Evolutionary conservation across 2,888 invertebrate species (phyloP).

Genomic region (Lamproptera curius): DNA sequence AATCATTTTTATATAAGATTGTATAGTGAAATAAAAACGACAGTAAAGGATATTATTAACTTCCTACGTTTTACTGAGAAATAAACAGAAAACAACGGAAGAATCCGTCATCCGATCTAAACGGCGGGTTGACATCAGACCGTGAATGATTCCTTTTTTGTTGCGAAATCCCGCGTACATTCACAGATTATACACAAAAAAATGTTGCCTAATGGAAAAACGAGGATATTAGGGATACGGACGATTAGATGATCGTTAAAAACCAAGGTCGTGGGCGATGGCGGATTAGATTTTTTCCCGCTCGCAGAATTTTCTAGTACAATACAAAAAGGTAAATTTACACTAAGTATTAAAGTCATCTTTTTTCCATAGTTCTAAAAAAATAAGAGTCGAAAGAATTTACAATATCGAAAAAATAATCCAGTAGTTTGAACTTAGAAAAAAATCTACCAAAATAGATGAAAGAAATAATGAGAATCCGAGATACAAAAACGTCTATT

Average conservation of each 20-base stretch:
- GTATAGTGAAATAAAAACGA: too few species aligned
- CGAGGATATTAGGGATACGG: constrained; percentile 22
- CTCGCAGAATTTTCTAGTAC: too few species aligned
- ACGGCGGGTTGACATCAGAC: constrained; percentile 19
- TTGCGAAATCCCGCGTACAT: constrained; percentile 7
- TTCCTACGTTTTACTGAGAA: too few species aligned
- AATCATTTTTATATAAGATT: too few species aligned
- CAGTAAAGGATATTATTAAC: too few species aligned
- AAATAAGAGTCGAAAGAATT: too few species aligned
- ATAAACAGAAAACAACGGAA: constrained; percentile 8
- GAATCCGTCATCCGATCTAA: constrained; percentile 7
- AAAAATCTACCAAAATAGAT: too few species aligned
- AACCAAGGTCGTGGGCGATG: constrained; percentile 6
- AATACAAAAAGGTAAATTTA: background rate
- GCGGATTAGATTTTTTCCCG: constrained; percentile 1
- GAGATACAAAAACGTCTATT: too few species aligned
- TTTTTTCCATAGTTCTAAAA: background rate
- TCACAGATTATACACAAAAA: constrained; percentile 10
- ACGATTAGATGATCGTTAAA: constrained; percentile 13
- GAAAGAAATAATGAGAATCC: too few species aligned
- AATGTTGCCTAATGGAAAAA: constrained; percentile 11
- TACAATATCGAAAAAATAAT: too few species aligned
- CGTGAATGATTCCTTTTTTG: constrained; percentile 22
- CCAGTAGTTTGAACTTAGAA: too few species aligned
- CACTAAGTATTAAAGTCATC: background rate